phyloP scores from a whole-genome alignment of 2,888 invertebrate genomes.

The Drosophila merina region DNA sequence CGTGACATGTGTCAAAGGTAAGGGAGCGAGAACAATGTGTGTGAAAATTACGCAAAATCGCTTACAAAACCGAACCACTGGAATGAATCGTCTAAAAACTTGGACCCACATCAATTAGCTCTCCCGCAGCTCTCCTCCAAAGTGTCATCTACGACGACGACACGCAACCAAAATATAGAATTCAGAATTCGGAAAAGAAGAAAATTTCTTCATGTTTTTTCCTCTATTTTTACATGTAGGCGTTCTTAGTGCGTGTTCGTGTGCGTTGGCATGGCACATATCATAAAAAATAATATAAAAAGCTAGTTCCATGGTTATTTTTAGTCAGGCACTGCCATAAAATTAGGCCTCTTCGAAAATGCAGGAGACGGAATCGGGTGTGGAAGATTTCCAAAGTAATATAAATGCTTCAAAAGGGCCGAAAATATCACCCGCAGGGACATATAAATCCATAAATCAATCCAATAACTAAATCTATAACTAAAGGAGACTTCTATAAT shows the following conservation, averaged over 20 bases:
- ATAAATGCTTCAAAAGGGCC: neutral
- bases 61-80: constrained; percentile 21
- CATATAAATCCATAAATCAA: constrained; percentile 16
- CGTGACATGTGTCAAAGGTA: constrained; percentile 73
- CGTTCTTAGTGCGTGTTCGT: constrained; percentile 25
- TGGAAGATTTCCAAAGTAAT: constrained; percentile 22
- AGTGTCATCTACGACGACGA: constrained; percentile 46
- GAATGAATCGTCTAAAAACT: constrained; percentile 1
- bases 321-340: constrained; percentile 35
- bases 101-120: constrained; percentile 71
- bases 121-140: constrained; percentile 37
- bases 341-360: constrained; percentile 66
- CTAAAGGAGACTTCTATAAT: no score
- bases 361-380: constrained; percentile 36
- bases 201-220: constrained; percentile 53
- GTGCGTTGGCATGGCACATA: constrained; percentile 31
- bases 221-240: constrained; percentile 67
- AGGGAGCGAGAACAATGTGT: constrained; percentile 40
- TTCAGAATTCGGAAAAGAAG: neutral
- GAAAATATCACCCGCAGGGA: neutral
- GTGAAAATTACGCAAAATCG: constrained; percentile 61
- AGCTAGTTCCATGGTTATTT: constrained; percentile 28
- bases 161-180: constrained; percentile 43
- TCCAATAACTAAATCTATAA: neutral
- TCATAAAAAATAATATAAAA: constrained; percentile 35